Evolutionary conservation across 2,888 invertebrate species (phyloP), one percentile per base, ranked within the genome.

Genomic region (Clanis bilineata): DNA sequence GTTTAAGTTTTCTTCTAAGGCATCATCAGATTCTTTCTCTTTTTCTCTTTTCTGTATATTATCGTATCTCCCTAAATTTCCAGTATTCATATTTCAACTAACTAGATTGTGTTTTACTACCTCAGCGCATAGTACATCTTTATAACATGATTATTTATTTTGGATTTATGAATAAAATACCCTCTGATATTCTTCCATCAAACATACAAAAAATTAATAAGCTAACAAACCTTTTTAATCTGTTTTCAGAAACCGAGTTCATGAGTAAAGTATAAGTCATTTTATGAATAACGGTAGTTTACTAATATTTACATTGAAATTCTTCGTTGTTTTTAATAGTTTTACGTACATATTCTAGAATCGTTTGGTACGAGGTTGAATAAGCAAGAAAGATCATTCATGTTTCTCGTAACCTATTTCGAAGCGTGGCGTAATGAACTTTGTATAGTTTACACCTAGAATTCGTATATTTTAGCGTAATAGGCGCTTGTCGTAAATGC

Each of bases 311-410:
- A 51, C 47, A 51, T 28, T 18, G 32, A 51, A 51, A 44, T 15
- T 9, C 10, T 51, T 51, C 18, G 32, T 32, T 18, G 51, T 4
- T 32, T 45, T 45, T 51, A 51, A 51, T 51, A 51, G 51, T 18
- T 51, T 51, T 32, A 18, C 51, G 28, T 22, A 15, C 28, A 18
- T 32, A 28, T 51, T 51, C 4, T 32, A 32, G 18, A 51, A 18
- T 32, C 7, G 25, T 51, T 51, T 32, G 32, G 32, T 51, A 51
- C 32, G 3, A 36, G 12, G 18, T 51, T 51, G 28, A 32, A 32
- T 51, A 51, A 51, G 51, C 51, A 51, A 28, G 32, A 51, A 51
- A 51, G 51, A 51, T 51, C 51, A 51, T 51, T 51, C 32, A 51
- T 32, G 18, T 51, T 28, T 10, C 28, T 28, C 18, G 51, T 51